phyloP scores from a whole-genome alignment of 2,888 invertebrate genomes.

The Lasioglossum leucozonium region DNA sequence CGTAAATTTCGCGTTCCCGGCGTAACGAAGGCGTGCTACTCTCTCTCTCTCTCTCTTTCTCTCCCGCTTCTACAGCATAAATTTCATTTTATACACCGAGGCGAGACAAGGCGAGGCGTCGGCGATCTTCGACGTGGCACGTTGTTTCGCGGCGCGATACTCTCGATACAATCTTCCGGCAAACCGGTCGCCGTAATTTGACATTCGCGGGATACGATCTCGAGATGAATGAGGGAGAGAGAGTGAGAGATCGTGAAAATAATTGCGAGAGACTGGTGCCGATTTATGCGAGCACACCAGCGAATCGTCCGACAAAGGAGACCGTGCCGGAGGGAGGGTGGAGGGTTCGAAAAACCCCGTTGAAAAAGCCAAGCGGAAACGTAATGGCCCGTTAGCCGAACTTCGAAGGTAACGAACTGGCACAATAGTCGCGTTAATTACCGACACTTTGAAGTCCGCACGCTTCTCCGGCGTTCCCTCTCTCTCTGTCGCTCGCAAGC shows the following conservation, averaged over 20 bases:
- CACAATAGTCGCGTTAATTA: slow-evolving; percentile 57
- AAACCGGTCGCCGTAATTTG: slow-evolving; percentile 30
- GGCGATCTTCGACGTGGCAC: slow-evolving; percentile 13
- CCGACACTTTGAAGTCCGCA: slow-evolving; percentile 53
- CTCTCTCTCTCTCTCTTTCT: background rate
- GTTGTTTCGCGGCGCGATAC: slow-evolving; percentile 12
- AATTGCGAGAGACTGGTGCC: background rate
- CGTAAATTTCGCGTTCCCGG: slow-evolving; percentile 25
- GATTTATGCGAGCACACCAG: background rate
- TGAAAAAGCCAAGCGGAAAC: background rate
- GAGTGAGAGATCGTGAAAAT: background rate
- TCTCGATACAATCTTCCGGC: slow-evolving; percentile 7
- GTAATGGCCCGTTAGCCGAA: slow-evolving; percentile 18
- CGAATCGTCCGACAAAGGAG: background rate
- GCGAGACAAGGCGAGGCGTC: background rate
- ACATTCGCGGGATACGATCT: background rate
- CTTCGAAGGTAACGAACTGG: slow-evolving; percentile 47
- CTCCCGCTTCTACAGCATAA: background rate
- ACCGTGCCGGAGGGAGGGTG: background rate
- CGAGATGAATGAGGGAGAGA: background rate
- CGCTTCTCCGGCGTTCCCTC: background rate
- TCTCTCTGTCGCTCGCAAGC: background rate
- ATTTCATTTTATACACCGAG: slow-evolving; percentile 13
- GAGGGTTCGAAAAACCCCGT: background rate
- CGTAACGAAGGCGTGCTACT: background rate